Conservation (phyloP, 2,888 invertebrate genomes). For the Ormia ochracea region DNA sequence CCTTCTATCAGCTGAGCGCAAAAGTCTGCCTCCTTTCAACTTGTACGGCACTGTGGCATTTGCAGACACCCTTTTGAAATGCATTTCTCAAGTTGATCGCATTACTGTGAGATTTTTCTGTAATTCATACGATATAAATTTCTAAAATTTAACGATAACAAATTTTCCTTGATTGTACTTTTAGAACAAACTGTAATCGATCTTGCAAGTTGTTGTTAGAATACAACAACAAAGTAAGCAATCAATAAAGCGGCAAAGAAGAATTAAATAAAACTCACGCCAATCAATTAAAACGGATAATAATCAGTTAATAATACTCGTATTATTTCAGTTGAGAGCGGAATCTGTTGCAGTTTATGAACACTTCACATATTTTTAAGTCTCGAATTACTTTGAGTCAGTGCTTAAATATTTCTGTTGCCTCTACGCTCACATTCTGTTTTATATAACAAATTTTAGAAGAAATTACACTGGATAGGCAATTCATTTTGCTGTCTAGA, state of each 20-base stretch:
- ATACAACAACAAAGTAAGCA: neutral
- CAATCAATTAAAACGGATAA: neutral
- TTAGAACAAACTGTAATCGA: neutral
- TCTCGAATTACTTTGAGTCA: constrained; percentile 15
- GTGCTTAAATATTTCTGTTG: constrained; percentile 1
- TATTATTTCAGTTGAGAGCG: neutral
- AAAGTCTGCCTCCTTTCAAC: too few relatives aligned
- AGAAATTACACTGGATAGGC: constrained; percentile 6
- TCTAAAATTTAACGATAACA: neutral
- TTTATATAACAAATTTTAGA: neutral
- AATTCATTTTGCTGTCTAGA: neutral
- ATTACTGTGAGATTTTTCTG: too few relatives aligned
- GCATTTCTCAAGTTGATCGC: too few relatives aligned
- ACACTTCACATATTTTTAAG: neutral
- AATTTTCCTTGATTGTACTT: too few relatives aligned
- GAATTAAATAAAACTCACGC: neutral
- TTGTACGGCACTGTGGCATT: too few relatives aligned
- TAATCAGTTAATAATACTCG: neutral
- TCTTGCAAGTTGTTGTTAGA: neutral
- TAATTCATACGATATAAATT: too few relatives aligned
- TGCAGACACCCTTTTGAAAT: too few relatives aligned
- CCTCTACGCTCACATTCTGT: neutral
- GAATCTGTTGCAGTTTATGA: neutral
- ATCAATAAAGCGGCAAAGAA: neutral
- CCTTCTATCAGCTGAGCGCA: too few relatives aligned